Percentiles rank a stretch among this genome's conserved stretches.
These are phyloP conservation scores for Lottia gigantea DNA, from an alignment of 2,888 invertebrate genomes.

Conservation along the genomic window DNA sequence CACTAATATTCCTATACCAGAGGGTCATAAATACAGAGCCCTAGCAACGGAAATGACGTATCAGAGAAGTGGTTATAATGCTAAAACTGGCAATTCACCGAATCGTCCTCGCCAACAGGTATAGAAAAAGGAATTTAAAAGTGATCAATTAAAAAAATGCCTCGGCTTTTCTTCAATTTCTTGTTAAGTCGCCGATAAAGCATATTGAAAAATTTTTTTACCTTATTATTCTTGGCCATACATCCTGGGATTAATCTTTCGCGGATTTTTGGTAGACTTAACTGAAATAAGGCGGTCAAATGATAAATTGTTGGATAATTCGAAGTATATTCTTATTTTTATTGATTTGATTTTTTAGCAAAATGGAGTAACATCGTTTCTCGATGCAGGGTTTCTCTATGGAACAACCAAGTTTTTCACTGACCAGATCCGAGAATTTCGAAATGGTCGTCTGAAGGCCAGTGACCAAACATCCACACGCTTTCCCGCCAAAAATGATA, in stretches of 20 bases:
- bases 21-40: constrained; percentile 34
- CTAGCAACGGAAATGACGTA: constrained; percentile 68
- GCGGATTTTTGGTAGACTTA: too few relatives aligned
- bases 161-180: too few relatives aligned
- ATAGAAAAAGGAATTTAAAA: neutral
- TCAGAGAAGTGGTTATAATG: constrained; percentile 72
- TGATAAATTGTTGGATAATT: too few relatives aligned
- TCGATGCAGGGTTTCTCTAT: constrained; percentile 75
- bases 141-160: too few relatives aligned
- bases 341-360: constrained; percentile 64
- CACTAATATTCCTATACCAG: constrained; percentile 73
- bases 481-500: constrained; percentile 72
- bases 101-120: constrained; percentile 75
- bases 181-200: too few relatives aligned
- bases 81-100: constrained; percentile 71
- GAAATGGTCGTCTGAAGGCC: constrained; percentile 69
- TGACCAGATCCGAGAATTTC: constrained; percentile 71
- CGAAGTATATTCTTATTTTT: too few relatives aligned
- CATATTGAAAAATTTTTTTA: too few relatives aligned
- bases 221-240: too few relatives aligned
- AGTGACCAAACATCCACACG: constrained; percentile 41
- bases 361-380: constrained; percentile 75
- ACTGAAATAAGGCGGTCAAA: too few relatives aligned
- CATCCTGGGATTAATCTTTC: too few relatives aligned
- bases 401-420: constrained; percentile 74